phyloP scores from a whole-genome alignment of 1,140 invertebrate species.

The Acromyrmex echinatior region DNA sequence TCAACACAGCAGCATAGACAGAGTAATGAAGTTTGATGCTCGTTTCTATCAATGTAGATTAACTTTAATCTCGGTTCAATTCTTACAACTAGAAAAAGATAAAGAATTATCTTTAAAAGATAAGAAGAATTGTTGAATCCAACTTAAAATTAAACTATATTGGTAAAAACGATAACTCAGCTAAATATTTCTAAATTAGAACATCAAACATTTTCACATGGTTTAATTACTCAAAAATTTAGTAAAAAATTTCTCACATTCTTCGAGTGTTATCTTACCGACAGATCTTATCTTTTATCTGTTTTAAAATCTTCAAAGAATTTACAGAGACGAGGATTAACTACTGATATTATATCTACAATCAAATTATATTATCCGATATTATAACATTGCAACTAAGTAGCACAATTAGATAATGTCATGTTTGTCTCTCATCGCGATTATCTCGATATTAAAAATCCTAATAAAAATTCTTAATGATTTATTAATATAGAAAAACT shows the following conservation, averaged over 20 bases:
- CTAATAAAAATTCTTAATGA: not conserved
- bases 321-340: conserved; percentile 24
- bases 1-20: not conserved
- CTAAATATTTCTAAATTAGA: not conserved
- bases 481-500: not conserved
- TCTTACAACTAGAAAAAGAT: no score
- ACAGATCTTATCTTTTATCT: not conserved
- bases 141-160: no score
- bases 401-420: not conserved
- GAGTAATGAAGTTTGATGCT: no score
- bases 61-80: no score
- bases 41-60: no score
- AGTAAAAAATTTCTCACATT: not conserved
- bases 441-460: not conserved
- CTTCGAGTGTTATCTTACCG: not conserved
- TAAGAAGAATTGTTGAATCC: no score
- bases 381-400: conserved; percentile 10
- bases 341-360: conserved; percentile 54
- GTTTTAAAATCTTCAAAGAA: not conserved
- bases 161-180: not conserved
- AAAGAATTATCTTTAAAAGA: no score
- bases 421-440: not conserved
- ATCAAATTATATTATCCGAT: conserved; percentile 12
- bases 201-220: not conserved
- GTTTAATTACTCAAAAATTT: not conserved